Evolutionary conservation across 2,113 vertebrate species (phyloP).

Genomic region (Phyllostomus hastatus): DNA sequence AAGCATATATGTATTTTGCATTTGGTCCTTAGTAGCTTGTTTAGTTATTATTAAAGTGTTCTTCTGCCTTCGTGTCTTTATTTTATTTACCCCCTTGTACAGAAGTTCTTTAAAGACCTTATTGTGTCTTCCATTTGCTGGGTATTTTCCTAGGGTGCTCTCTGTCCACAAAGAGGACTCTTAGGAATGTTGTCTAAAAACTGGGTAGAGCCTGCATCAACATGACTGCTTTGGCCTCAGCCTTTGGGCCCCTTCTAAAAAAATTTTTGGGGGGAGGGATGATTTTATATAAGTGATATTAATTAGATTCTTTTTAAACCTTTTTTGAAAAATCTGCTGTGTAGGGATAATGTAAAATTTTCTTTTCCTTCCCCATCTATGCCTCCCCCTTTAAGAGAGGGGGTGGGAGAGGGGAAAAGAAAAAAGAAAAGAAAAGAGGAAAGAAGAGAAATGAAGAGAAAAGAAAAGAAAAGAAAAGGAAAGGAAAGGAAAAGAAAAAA

Average conservation of each 20-base stretch:
- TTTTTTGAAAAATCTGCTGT: background rate
- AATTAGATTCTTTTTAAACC: background rate
- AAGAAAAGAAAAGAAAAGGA: background rate
- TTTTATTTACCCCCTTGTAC: background rate
- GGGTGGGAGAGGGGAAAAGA: too few species aligned
- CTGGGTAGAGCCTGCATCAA: background rate
- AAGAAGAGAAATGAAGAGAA: too few species aligned
- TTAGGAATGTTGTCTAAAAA: background rate
- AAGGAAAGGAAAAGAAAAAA: too few species aligned
- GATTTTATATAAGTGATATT: background rate
- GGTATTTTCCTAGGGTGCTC: background rate
- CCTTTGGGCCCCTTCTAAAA: background rate
- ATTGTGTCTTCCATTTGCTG: background rate
- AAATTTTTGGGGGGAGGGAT: fast-evolving
- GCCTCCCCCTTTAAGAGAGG: background rate
- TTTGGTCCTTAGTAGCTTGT: background rate
- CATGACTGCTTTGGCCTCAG: background rate
- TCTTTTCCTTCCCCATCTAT: background rate
- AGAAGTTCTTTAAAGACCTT: background rate
- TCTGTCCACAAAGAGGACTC: background rate
- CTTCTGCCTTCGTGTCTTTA: background rate
- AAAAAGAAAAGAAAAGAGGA: too few species aligned
- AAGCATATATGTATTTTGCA: background rate
- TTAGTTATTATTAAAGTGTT: background rate
- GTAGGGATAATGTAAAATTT: background rate